These are phyloP conservation scores for Psittacus erithacus DNA, from an alignment of 2,113 vertebrate genomes.

Conservation along the genomic window DNA sequence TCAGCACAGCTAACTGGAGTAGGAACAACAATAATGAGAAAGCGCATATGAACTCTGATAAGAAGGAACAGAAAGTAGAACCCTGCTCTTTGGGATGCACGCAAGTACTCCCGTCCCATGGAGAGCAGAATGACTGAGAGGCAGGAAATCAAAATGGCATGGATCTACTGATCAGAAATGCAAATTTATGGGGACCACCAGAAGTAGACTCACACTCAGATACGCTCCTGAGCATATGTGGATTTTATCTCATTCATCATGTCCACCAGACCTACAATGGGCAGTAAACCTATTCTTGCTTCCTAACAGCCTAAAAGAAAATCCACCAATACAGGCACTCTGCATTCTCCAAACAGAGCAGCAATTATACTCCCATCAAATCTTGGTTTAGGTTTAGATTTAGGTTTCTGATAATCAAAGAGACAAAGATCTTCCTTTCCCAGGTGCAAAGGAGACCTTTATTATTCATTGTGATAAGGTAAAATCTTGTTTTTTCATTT, in stretches of 20 bases:
- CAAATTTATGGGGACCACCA: neutral
- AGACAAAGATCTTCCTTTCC: neutral
- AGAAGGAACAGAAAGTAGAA: neutral
- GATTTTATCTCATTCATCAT: neutral
- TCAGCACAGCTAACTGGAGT: neutral
- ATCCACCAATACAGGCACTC: neutral
- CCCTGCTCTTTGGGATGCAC: fast-evolving
- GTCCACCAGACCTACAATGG: neutral
- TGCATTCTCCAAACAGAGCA: neutral
- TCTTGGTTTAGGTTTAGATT: neutral
- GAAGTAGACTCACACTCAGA: neutral
- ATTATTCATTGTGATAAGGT: neutral
- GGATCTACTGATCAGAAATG: neutral
- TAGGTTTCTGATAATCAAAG: neutral
- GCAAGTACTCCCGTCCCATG: neutral
- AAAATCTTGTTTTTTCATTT: neutral
- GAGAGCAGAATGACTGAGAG: neutral
- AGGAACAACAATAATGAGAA: neutral
- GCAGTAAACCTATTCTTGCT: neutral
- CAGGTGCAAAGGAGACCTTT: neutral
- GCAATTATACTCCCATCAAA: neutral
- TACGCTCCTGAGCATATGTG: neutral
- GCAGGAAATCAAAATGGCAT: neutral
- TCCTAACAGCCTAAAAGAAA: neutral
- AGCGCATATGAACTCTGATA: neutral